phyloP scores from a whole-genome alignment of 2,113 vertebrate species.

The Myodes glareolus region DNA sequence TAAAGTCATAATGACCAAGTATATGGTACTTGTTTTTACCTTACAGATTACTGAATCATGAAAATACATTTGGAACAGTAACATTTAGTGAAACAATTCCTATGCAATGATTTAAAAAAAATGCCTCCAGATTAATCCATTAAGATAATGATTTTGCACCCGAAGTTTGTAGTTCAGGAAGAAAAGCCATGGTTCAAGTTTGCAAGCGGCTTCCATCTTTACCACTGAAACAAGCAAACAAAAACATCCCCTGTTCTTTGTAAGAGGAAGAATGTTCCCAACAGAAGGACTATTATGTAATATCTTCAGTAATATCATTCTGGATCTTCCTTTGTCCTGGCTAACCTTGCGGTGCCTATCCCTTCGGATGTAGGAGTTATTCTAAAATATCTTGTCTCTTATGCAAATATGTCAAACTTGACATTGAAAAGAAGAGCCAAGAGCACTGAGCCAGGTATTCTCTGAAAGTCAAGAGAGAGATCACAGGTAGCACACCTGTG shows the following conservation, averaged over 20 bases:
- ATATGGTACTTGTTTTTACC: background rate
- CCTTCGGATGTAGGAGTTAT: background rate
- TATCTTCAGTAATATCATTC: background rate
- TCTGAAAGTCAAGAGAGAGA: background rate
- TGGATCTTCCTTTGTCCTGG: background rate
- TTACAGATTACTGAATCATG: background rate
- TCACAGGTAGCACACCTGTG: background rate
- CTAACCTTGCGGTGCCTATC: conserved; percentile 20
- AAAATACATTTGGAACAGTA: conserved; percentile 26
- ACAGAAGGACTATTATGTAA: background rate
- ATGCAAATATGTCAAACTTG: conserved; percentile 53
- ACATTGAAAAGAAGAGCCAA: conserved; percentile 44
- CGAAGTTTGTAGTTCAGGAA: background rate
- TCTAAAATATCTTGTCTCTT: conserved; percentile 51
- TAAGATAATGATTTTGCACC: background rate
- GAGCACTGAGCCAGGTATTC: conserved; percentile 3
- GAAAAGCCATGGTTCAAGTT: background rate
- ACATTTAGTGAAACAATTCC: background rate
- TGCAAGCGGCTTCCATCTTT: background rate
- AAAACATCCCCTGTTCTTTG: background rate
- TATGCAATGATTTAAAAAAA: background rate
- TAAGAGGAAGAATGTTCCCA: background rate
- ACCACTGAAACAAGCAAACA: background rate
- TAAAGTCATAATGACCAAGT: background rate
- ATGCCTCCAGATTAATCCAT: background rate